Evolutionary conservation across 30 jellyfish, hydroid and myxozoan species (phyloP).

Genomic region (Morbakka virulenta): DNA sequence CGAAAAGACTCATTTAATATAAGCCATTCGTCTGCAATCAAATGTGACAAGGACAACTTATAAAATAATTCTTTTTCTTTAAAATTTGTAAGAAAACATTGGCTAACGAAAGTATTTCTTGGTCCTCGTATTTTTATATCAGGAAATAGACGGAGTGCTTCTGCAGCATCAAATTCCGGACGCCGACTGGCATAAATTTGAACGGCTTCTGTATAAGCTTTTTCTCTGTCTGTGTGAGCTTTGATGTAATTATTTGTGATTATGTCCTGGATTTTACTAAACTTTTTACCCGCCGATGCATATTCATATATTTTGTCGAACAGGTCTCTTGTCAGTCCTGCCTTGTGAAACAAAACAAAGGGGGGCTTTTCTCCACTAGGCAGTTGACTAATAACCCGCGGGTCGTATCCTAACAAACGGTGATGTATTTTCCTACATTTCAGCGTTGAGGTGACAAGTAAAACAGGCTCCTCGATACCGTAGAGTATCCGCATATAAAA

Average conservation of each 20-base stretch:
- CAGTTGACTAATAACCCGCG: slow-evolving; percentile 71
- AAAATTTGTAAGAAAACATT: slow-evolving; percentile 82
- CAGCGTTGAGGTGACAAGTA: slow-evolving; percentile 86
- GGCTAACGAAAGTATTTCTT: slow-evolving; percentile 85
- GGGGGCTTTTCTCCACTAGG: slow-evolving; percentile 81
- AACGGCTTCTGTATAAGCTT: slow-evolving; percentile 61
- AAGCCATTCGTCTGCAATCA: slow-evolving; percentile 83
- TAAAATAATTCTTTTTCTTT: slow-evolving; percentile 85
- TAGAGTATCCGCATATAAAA: slow-evolving; percentile 77
- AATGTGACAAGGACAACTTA: slow-evolving; percentile 86
- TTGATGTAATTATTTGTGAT: slow-evolving; percentile 59
- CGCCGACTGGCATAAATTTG: slow-evolving; percentile 61
- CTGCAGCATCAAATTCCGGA: slow-evolving; percentile 30
- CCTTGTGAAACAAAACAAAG: slow-evolving; percentile 89
- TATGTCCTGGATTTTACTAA: slow-evolving; percentile 78
- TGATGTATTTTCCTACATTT: slow-evolving; percentile 80
- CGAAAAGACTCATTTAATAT: slow-evolving; percentile 55
- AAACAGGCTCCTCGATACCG: slow-evolving; percentile 82
- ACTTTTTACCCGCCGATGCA: slow-evolving; percentile 80
- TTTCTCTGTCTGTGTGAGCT: slow-evolving; percentile 48
- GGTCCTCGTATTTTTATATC: slow-evolving; percentile 76
- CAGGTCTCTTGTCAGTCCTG: slow-evolving; percentile 79
- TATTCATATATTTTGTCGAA: slow-evolving; percentile 62
- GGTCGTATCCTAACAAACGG: slow-evolving; percentile 91
- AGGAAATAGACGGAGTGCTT: slow-evolving; percentile 56